A percentile compares a stretch with the other conserved stretches of the same genome.
These are phyloP conservation scores for Eucera pruinosa DNA, from an alignment of 2,888 invertebrate species.

Conservation along the genomic window DNA sequence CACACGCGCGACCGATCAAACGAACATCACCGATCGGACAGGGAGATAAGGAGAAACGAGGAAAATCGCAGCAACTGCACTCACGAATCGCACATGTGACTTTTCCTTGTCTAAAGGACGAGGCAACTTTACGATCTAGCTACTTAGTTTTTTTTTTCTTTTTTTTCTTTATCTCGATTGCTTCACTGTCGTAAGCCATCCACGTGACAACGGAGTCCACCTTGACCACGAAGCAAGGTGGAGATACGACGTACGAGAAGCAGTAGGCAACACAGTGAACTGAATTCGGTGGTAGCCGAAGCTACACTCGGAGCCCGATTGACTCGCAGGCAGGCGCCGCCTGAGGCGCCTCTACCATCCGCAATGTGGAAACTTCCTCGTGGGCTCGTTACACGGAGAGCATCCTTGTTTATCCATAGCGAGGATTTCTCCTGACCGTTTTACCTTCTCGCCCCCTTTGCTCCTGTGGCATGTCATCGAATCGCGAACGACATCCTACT, in stretches of 20 bases:
- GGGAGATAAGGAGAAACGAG: conserved; percentile 2
- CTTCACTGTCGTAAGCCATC: conserved; percentile 3
- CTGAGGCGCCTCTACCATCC: conserved; percentile 68
- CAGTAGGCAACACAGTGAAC: conserved; percentile 76
- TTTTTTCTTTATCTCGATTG: background rate
- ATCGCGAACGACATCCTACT: background rate
- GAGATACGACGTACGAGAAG: conserved; percentile 71
- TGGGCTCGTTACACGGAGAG: conserved; percentile 32
- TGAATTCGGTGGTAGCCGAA: conserved; percentile 75
- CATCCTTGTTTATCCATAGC: conserved; percentile 52
- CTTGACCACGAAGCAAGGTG: conserved; percentile 53
- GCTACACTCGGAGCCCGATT: conserved; percentile 72
- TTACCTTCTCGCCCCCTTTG: background rate
- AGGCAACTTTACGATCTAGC: too few species aligned
- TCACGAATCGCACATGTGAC: conserved; percentile 13
- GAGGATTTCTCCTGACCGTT: conserved; percentile 25
- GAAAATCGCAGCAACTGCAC: too few species aligned
- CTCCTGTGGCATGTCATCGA: background rate
- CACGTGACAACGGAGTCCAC: conserved; percentile 57
- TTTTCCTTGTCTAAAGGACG: too few species aligned
- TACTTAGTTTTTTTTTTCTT: too few species aligned
- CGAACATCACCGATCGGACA: background rate
- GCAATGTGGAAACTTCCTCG: conserved; percentile 64
- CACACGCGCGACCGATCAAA: conserved; percentile 13
- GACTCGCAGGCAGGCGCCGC: conserved; percentile 70